Evolutionary conservation across 2,888 invertebrate species (phyloP), one percentile per base, ranked within the genome.

Genomic region (Acanthosepion esculentum): DNA sequence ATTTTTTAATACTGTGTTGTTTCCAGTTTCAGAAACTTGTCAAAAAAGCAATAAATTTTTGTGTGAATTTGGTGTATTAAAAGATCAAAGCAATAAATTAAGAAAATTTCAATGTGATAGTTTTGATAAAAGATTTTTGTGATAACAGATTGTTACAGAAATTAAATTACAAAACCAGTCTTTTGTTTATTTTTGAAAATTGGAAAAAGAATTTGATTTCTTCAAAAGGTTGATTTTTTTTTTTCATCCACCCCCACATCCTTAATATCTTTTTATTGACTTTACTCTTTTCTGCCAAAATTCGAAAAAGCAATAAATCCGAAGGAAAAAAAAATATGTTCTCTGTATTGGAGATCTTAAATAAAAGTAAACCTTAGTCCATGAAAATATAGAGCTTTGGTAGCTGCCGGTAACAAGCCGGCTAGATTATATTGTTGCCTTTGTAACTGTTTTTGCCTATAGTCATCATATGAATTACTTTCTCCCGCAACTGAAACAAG

Each of bases 31-130:
- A 78, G 18, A 78, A 78, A 15, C 5, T 33, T 78, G 5, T 78
- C n/a, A 5, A 78, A 5, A 78, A 78, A 78, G 78, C 78, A 78
- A 78, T 59, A 59, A 59, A 59, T 15, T 12, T n/a, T n/a, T 78
- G 78, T n/a, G n/a, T 78, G 78, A 78, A 33, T 33, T 78, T 78
- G 5, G n/a, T 78, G 23, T 78, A n/a, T 78, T 5, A n/a, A 41
- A n/a, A 78, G n/a, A 78, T 78, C n/a, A 78, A n/a, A 78, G n/a
- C 78, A 78, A 78, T 78, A 78, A 78, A 78, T 78, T 78, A n/a
- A 78, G n/a, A 33, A 78, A 41, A 33, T n/a, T 78, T 78, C n/a
- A 78, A 78, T 78, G n/a, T 78, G n/a, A 78, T 78, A 78, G 78
- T 78, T 78, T 78, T 78, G 78, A 78, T 78, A 78, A 78, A n/a